Base-by-base conservation (phyloP, 2,113 vertebrate genomes). In the Perccottus glenii region DNA sequence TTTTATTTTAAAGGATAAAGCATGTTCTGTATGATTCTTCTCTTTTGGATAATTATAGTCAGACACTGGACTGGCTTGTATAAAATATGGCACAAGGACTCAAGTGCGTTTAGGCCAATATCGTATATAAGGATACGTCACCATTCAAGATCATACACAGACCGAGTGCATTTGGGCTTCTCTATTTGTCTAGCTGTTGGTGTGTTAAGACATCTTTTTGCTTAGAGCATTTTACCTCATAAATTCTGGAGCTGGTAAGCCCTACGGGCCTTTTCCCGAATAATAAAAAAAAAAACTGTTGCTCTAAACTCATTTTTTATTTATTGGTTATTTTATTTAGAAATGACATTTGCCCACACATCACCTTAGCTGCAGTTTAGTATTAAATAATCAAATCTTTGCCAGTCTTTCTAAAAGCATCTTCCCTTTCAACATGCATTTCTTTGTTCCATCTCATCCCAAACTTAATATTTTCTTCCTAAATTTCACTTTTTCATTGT, bases 161-260 rank as follows among this genome's bases (percentile, higher is more conserved):
- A 40, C 65, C 36, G 48, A 43, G 49, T 62, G 64, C 65, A 64
- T 78, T 63, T 68, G 32, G 58, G 60, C 50, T n/a, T 62, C 58
- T 75, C 46, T 62, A 44, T 49, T 66, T 52, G 70, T 51, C 38
- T 75, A 27, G 7, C 64, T 71, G 63, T 68, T 78, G 70, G 11
- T 60, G 66, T 72, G 72, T 77, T 52, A 77, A 75, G 75, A 85
- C 87, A 70, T 76, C 65, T 77, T 82, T 78, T 83, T 72, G 86
- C 88, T 81, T 64, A 73, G 75, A 87, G 83, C 77, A 3, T 67
- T 90, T 78, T 85, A 47, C 19, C 73, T 88, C 80, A 89, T 86
- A 11, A 83, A 90, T 90, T 88, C 67, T 64, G 78, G 72, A 87
- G 81, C 73, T 82, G 81, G 79, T 82, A 86, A 78, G 38, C 65